Percentiles rank a stretch among this genome's conserved stretches.
Evolutionary conservation across 2,797 vertebrate genomes (phyloP).

Genomic region (Steatocranus sp.): DNA sequence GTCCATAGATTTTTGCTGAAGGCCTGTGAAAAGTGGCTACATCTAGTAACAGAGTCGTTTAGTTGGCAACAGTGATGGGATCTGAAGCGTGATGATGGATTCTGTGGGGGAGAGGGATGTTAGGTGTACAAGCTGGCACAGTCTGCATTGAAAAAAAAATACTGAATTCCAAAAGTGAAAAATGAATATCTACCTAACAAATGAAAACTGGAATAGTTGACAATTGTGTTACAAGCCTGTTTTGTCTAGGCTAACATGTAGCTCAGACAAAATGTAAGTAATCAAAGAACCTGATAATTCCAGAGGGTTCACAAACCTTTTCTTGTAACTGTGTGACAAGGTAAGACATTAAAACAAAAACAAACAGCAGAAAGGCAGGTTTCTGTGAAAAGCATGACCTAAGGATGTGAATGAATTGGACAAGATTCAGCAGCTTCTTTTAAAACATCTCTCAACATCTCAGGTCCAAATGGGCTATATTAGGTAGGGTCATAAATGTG

Average conservation of each 20-base stretch:
- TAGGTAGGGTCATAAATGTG: conserved; percentile 1
- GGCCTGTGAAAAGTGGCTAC: neutral
- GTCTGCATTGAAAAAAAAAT: neutral
- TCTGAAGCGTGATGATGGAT: neutral
- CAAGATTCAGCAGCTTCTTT: neutral
- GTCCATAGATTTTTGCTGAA: neutral
- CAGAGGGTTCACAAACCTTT: neutral
- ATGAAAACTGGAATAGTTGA: neutral
- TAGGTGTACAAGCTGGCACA: neutral
- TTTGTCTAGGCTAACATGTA: neutral
- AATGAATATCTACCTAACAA: neutral
- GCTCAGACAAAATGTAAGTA: neutral
- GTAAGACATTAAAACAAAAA: neutral
- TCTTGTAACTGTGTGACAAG: neutral
- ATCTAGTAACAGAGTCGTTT: neutral
- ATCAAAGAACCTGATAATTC: neutral
- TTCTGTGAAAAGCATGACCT: neutral
- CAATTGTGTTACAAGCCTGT: neutral
- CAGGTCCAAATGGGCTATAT: neutral
- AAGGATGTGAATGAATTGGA: neutral
- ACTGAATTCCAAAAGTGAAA: neutral
- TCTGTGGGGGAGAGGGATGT: neutral
- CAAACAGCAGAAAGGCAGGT: neutral
- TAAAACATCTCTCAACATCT: neutral
- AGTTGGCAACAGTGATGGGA: neutral